Evolutionary conservation across 2,888 invertebrate genomes (phyloP).

Genomic region (Polylopha cassiicola): DNA sequence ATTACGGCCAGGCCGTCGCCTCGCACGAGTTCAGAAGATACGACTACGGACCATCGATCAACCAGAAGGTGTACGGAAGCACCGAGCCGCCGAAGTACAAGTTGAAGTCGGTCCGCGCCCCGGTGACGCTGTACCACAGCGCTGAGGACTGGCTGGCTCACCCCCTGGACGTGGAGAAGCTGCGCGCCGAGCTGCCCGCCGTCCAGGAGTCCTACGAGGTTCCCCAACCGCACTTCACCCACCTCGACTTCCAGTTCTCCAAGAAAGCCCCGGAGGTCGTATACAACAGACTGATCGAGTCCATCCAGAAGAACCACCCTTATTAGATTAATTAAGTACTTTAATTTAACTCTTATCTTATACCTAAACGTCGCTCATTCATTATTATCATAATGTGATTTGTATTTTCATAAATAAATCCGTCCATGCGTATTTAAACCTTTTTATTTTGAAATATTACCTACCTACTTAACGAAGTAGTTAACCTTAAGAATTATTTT

Average conservation of each 20-base stretch:
- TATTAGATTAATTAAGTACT: slow-evolving; percentile 11
- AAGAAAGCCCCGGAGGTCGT: slow-evolving; percentile 51
- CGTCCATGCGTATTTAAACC: slow-evolving; percentile 35
- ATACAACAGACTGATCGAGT: slow-evolving; percentile 55
- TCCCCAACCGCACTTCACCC: slow-evolving; percentile 64
- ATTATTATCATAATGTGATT: slow-evolving; percentile 36
- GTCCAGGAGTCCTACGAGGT: slow-evolving; percentile 74
- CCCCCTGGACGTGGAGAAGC: slow-evolving; percentile 75
- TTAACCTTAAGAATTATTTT: no score
- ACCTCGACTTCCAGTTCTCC: slow-evolving; percentile 68
- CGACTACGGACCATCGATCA: slow-evolving; percentile 56
- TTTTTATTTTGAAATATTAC: neutral
- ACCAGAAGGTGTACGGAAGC: slow-evolving; percentile 55
- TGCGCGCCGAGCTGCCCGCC: slow-evolving; percentile 75
- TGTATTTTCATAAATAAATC: slow-evolving; percentile 46
- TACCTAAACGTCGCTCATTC: slow-evolving; percentile 26
- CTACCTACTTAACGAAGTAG: no score
- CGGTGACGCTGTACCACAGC: slow-evolving; percentile 61
- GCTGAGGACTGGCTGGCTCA: slow-evolving; percentile 82
- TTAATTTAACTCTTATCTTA: slow-evolving; percentile 21
- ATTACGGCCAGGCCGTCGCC: slow-evolving; percentile 72
- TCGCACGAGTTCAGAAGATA: slow-evolving; percentile 55
- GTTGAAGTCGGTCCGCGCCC: slow-evolving; percentile 53
- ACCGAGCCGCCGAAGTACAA: slow-evolving; percentile 55
- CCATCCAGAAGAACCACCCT: slow-evolving; percentile 38